A percentile compares a stretch with the other conserved stretches of the same genome.
phyloP scores from a whole-genome alignment of 2,797 vertebrate species.

The Phoebastria nigripes region DNA sequence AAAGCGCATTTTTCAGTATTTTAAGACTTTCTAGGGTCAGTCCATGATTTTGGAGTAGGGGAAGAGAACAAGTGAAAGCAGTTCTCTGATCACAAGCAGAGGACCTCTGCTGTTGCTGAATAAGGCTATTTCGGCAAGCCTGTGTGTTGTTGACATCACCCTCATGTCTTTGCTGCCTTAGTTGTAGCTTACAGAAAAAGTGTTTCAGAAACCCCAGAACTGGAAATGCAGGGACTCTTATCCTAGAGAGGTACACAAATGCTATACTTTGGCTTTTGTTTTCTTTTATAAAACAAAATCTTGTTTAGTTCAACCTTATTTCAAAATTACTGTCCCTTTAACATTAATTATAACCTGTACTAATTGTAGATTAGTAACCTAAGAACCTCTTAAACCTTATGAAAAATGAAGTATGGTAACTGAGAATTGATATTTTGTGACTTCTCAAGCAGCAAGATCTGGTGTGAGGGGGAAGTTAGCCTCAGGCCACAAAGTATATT shows the following conservation, averaged over 20 bases:
- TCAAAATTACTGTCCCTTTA: not conserved
- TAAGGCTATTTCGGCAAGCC: not conserved
- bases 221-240: not conserved
- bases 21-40: not conserved
- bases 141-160: rapidly evolving
- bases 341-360: not conserved
- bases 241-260: not conserved
- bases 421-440: not conserved
- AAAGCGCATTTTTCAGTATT: not conserved
- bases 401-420: not conserved
- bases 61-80: not conserved
- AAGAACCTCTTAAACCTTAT: not conserved
- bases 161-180: not conserved
- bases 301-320: not conserved
- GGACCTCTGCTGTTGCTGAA: not conserved
- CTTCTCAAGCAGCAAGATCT: not conserved
- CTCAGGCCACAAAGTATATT: not conserved
- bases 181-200: not conserved
- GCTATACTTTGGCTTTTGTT: not conserved
- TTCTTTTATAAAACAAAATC: not conserved
- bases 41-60: not conserved
- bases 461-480: not conserved
- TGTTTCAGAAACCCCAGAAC: not conserved
- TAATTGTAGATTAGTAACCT: not conserved
- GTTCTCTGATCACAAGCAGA: not conserved